Evolutionary conservation across 2,888 invertebrate genomes (phyloP).

Genomic region (Plebejus melissa): DNA sequence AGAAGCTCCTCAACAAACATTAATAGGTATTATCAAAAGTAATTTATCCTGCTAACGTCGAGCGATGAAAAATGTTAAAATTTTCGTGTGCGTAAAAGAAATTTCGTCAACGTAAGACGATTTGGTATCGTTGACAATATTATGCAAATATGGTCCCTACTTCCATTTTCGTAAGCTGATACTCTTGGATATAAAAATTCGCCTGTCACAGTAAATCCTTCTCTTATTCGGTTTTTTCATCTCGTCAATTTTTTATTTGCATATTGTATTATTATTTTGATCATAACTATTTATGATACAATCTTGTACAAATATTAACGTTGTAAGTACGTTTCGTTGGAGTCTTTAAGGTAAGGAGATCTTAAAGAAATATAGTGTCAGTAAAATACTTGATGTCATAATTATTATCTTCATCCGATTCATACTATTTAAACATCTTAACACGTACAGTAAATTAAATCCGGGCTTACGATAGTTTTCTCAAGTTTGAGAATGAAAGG

Average conservation of each 20-base stretch:
- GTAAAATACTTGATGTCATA: too few relatives aligned
- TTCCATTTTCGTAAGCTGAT: conserved; percentile 50
- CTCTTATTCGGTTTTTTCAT: conserved; percentile 39
- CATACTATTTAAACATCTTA: too few relatives aligned
- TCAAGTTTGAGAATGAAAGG: not conserved
- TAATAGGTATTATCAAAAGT: conserved; percentile 8
- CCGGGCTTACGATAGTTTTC: not conserved
- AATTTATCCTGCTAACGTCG: conserved; percentile 19
- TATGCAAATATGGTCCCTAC: conserved; percentile 53
- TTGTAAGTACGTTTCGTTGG: not conserved
- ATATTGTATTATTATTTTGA: not conserved
- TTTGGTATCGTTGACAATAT: conserved; percentile 49
- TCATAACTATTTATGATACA: conserved; percentile 25
- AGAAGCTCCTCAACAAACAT: not conserved
- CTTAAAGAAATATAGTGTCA: too few relatives aligned
- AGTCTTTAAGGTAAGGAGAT: too few relatives aligned
- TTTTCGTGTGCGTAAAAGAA: conserved; percentile 45
- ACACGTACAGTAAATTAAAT: not conserved
- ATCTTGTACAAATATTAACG: not conserved
- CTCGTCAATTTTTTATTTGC: conserved; percentile 29
- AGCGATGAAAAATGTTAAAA: conserved; percentile 24
- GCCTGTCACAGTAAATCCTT: conserved; percentile 47
- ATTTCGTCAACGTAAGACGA: conserved; percentile 41
- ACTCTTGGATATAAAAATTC: conserved; percentile 48
- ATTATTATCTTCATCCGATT: too few relatives aligned